Evolutionary conservation across 2,888 invertebrate genomes (phyloP).

Genomic region (Drosophila villosipedis): DNA sequence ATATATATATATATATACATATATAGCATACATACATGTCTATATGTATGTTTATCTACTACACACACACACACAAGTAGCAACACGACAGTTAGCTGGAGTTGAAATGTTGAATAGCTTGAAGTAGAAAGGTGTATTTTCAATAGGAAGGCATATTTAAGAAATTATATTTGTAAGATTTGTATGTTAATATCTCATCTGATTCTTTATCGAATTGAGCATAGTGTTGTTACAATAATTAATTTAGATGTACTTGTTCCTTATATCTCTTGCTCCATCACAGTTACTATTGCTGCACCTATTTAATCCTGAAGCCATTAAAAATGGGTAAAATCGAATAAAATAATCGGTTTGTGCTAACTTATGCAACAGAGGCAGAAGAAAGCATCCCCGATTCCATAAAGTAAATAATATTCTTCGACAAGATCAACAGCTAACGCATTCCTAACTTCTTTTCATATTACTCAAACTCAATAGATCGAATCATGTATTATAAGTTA

Average conservation of each 20-base stretch:
- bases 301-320: neutral
- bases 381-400: neutral
- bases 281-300: neutral
- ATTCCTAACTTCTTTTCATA: neutral
- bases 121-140: neutral
- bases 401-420: neutral
- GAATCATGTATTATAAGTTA: neutral
- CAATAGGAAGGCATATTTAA: neutral
- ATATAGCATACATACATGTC: neutral
- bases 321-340: no score
- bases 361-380: neutral
- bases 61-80: neutral
- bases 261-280: neutral
- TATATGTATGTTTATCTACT: neutral
- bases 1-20: neutral
- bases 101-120: neutral
- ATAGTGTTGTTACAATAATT: neutral
- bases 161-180: neutral
- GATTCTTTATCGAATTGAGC: no score
- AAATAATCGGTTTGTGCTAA: no score
- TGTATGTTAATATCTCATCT: no score
- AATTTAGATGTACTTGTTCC: neutral
- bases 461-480: neutral
- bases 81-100: neutral
- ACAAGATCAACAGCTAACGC: neutral